Conservation (phyloP, 2,888 invertebrate species). For the Chalcis sispes region DNA sequence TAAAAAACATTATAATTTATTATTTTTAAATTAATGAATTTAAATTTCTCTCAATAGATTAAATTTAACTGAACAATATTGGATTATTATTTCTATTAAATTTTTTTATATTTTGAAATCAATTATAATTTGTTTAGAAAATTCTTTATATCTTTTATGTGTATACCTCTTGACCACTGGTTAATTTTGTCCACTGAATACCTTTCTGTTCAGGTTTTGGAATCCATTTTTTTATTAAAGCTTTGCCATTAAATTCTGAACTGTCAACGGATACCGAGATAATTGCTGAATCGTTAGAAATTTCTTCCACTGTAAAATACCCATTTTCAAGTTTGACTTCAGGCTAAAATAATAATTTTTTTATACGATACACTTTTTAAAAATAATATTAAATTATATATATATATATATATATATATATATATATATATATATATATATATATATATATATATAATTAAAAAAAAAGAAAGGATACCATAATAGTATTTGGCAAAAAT, state of each 20-base stretch:
- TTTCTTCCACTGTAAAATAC: slow-evolving; percentile 18
- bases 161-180: slow-evolving; percentile 64
- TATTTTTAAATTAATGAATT: background rate
- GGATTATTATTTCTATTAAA: too few species aligned
- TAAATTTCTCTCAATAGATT: background rate
- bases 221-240: slow-evolving; percentile 63
- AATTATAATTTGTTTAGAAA: too few species aligned
- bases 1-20: background rate
- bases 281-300: slow-evolving; percentile 15
- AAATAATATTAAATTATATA: slow-evolving; percentile 1
- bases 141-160: too few species aligned
- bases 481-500: background rate
- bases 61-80: slow-evolving; percentile 12
- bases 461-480: too few species aligned
- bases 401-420: background rate
- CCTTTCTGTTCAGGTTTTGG: slow-evolving; percentile 64
- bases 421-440: too few species aligned
- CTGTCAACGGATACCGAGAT: slow-evolving; percentile 1
- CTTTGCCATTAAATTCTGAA: slow-evolving; percentile 28
- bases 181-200: slow-evolving; percentile 60
- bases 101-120: too few species aligned
- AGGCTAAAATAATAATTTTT: slow-evolving; percentile 11
- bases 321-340: background rate
- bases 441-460: background rate
- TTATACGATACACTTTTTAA: background rate